Evolutionary conservation across 2,888 invertebrate genomes (phyloP), one percentile per base, ranked within the genome.

Genomic region (Doris montereyensis): DNA sequence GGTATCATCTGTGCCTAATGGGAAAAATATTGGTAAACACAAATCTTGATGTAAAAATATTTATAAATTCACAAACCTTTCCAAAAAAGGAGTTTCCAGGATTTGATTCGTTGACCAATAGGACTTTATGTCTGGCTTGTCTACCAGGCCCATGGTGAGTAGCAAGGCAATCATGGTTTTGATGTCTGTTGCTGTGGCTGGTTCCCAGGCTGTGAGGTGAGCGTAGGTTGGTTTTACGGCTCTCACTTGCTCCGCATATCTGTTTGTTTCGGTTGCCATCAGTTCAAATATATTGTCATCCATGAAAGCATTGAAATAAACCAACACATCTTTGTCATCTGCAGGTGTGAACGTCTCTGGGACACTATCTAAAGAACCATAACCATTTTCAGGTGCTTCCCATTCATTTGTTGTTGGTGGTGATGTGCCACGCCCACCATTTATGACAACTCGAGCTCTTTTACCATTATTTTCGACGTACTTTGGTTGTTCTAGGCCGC

Each of bases 131-230:
- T 65, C 67, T 3, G 67, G 28, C 26, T 65, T 65, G 26, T 65
- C 67, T 24, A 65, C 67, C 67, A 65, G 26, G 28, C 67, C 24
- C 24, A 65, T 75, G 60, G 17, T 62, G 28, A 65, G 32, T 4
- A 28, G 30, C 2, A 62, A 65, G n/a, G 75, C 75, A 24, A 62
- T 30, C 30, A 62, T 60, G 60, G 60, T 60, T 32, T 62, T 75
- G n/a, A 75, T 75, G 21, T 75, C 75, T 21, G 30, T 1, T 21
- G 30, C 1, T 32, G 75, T 62, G n/a, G 60, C 65, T 30, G 62
- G 10, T 13, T 52, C 60, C 58, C 74, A 74, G 10, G 24, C 67
- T 65, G 24, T 65, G 3, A 65, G 67, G 21, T 3, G 67, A 24
- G 21, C 24, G 2, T 17, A 21, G 67, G 13, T 26, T 65, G 67